Evolutionary conservation across 2,888 invertebrate species (phyloP).

Genomic region (Diadegma fenestrale): DNA sequence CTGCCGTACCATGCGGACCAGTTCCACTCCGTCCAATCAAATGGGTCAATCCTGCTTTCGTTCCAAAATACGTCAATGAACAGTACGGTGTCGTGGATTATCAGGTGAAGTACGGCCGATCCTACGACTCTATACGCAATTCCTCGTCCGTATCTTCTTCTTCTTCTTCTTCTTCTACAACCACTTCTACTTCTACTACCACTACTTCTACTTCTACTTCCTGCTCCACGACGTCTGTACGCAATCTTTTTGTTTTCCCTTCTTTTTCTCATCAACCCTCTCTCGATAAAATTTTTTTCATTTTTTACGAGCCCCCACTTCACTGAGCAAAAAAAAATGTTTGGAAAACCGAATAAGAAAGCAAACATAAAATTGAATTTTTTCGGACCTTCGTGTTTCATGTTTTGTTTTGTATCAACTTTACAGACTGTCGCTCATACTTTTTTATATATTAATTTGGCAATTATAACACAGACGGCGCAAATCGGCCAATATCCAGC

Average conservation of each 20-base stretch:
- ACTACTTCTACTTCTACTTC: slow-evolving; percentile 30
- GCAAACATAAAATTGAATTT: too few species aligned
- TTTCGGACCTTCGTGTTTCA: background rate
- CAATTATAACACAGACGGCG: slow-evolving; percentile 66
- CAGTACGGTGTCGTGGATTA: slow-evolving; percentile 81
- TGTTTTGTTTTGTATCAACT: background rate
- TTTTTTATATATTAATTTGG: background rate
- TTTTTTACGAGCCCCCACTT: too few species aligned
- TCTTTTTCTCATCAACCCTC: background rate
- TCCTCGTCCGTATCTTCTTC: slow-evolving; percentile 51
- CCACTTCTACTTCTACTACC: background rate
- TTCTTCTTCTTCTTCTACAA: slow-evolving; percentile 37
- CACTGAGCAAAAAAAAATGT: too few species aligned
- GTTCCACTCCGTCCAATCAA: slow-evolving; percentile 85
- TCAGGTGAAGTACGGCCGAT: slow-evolving; percentile 76
- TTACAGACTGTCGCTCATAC: background rate
- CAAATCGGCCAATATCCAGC: slow-evolving; percentile 76
- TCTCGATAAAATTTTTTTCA: too few species aligned
- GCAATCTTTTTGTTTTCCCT: slow-evolving; percentile 15
- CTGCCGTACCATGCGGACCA: slow-evolving; percentile 84
- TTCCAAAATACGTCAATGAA: slow-evolving; percentile 80
- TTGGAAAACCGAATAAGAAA: too few species aligned
- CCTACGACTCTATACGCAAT: slow-evolving; percentile 55
- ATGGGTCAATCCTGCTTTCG: slow-evolving; percentile 85
- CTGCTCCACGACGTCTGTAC: slow-evolving; percentile 43